Evolutionary conservation across 2,797 vertebrate species (phyloP).

Genomic region (Apogon talboti): DNA sequence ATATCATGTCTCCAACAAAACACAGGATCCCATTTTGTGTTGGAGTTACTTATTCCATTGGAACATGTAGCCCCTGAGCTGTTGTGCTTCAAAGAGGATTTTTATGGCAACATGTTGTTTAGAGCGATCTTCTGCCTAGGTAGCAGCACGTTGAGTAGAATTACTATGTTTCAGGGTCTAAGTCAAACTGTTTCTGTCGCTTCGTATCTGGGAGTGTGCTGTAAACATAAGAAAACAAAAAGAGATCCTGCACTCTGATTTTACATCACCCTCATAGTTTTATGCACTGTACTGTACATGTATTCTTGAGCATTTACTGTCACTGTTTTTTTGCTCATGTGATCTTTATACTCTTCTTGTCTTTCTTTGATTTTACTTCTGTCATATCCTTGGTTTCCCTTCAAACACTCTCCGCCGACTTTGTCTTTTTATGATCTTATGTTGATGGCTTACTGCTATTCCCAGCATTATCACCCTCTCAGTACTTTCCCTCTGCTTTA

Average conservation of each 20-base stretch:
- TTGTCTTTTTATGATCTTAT: conserved; percentile 29
- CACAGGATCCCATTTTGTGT: neutral
- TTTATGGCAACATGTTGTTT: conserved; percentile 3
- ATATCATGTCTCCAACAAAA: conserved; percentile 9
- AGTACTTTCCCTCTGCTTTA: conserved; percentile 31
- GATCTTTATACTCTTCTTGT: conserved; percentile 25
- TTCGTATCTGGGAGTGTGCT: conserved; percentile 3
- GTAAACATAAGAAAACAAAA: neutral
- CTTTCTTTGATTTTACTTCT: conserved; percentile 16
- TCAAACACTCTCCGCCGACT: conserved; percentile 1
- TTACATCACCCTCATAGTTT: conserved; percentile 1
- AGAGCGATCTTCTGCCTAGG: neutral
- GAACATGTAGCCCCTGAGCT: conserved; percentile 5
- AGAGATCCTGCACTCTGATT: neutral
- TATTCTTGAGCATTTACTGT: conserved; percentile 6
- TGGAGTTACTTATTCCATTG: neutral
- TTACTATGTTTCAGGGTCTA: neutral
- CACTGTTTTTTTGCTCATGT: conserved; percentile 8
- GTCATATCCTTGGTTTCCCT: conserved; percentile 9
- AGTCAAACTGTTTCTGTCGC: neutral
- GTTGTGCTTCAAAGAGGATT: neutral
- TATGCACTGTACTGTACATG: neutral
- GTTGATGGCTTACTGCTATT: conserved; percentile 13
- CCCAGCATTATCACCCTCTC: conserved; percentile 32
- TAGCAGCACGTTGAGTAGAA: neutral